A percentile compares a stretch with the other conserved stretches of the same genome.
Conservation (phyloP, 1,140 invertebrate genomes). For the Oscheius sp. region DNA sequence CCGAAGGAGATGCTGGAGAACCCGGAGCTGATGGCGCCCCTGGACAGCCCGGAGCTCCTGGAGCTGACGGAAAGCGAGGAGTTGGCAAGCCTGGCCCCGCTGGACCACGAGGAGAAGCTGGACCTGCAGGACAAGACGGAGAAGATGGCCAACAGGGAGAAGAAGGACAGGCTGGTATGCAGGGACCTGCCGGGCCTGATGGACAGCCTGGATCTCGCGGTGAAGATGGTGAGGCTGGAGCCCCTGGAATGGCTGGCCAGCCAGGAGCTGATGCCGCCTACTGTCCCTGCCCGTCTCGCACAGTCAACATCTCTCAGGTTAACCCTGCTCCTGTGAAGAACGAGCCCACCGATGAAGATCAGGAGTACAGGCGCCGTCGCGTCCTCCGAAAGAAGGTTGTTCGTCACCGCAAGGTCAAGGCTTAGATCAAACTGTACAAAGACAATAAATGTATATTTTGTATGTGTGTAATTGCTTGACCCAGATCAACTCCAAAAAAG, state of each 20-base stretch:
- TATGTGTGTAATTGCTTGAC: not conserved
- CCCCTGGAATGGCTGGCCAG: not conserved
- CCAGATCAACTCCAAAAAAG: not conserved
- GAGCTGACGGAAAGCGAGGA: not conserved
- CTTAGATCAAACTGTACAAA: not conserved
- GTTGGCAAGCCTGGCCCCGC: not conserved
- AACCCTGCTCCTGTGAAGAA: not conserved
- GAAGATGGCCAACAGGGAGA: not conserved
- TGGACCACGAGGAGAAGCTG: not conserved
- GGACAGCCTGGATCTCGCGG: not conserved
- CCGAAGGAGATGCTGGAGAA: not conserved
- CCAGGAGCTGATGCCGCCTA: not conserved
- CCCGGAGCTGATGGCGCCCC: not conserved
- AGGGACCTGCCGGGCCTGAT: not conserved
- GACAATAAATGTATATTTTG: not conserved
- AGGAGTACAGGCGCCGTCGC: too few species aligned
- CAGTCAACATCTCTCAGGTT: too few species aligned
- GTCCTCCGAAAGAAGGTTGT: not conserved
- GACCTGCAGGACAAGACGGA: not conserved
- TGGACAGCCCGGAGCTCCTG: slow-evolving; percentile 20
- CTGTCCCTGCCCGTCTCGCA: too few species aligned
- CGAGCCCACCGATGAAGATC: not conserved
- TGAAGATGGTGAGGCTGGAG: not conserved
- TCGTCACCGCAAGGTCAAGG: not conserved
- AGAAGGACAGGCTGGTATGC: not conserved